Evolutionary conservation across 2,888 invertebrate species (phyloP), one percentile per base, ranked within the genome.

Genomic region (Selenia dentaria): DNA sequence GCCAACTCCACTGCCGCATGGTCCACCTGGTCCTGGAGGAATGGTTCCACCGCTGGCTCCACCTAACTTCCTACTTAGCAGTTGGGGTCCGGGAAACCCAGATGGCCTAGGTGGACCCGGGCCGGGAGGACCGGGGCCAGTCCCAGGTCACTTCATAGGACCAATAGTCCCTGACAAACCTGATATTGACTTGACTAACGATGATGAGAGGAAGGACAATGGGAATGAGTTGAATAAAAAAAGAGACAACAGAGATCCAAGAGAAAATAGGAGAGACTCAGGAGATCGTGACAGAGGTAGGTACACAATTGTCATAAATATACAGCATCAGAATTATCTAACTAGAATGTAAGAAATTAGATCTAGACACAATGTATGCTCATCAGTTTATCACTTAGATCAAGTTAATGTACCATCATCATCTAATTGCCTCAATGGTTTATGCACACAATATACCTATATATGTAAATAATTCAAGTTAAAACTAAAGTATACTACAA

Each of bases 1-100:
- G 3, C 47, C 47, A 0, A 48, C 41, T 4, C 47, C 47, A 6
- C 16, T 47, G 36, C 13, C 22, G n/a, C n/a, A n/a, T n/a, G n/a
- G n/a, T 1, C 25, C 9, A 4, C 34, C 45, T 2, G 45, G n/a
- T 4, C 40, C 31, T 4, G 40, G 26, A 2, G 18, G 9, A 4
- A 28, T 31, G 31, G 13, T 31, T 2, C 46, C 29, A 9, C 18
- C 35, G 11, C 25, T 39, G 18, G 29, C 14, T 10, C 40, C 46
- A 4, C 39, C 46, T 9, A 12, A 2, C 5, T 46, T 40, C 8
- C 6, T 42, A 2, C 6, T 48, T 3, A 13, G 11, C 11, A 37
- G 42, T 0, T 48, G 47, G 47, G 8, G 1, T 9, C 28, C 20
- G 16, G 37, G 24, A 25, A 6, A 22, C 1, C 20, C 3, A 6